These are phyloP conservation scores for Lithophane semibrunnea DNA, from an alignment of 2,888 invertebrate genomes.

Conservation along the genomic window DNA sequence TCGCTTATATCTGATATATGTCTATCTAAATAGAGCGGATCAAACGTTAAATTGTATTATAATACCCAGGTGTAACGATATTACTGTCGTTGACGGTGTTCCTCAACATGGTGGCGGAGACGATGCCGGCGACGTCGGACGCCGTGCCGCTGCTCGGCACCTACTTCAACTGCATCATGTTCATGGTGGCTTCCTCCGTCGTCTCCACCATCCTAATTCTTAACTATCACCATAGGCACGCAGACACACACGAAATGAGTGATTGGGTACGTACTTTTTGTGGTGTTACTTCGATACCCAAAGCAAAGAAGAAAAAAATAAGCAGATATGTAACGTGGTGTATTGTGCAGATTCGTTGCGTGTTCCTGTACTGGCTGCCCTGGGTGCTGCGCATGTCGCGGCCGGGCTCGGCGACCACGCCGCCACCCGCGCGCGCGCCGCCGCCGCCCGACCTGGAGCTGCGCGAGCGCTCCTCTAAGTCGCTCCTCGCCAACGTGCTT, in stretches of 20 bases:
- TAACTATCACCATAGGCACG: constrained; percentile 99
- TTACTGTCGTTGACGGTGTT: constrained; percentile 99
- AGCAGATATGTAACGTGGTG: constrained; percentile 5
- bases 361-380: constrained; percentile 99
- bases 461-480: constrained; percentile 97
- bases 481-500: constrained; percentile 98
- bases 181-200: constrained; percentile 99
- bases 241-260: constrained; percentile 99
- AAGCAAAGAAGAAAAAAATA: neutral
- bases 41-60: neutral
- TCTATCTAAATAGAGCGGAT: neutral
- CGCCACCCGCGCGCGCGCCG: constrained; percentile 92
- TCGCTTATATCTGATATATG: neutral
- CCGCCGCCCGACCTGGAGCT: constrained; percentile 96
- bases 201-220: constrained; percentile 99
- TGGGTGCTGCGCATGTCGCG: constrained; percentile 98
- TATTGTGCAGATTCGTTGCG: constrained; percentile 93
- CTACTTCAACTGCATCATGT: constrained; percentile 99
- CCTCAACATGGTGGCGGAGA: constrained; percentile 99
- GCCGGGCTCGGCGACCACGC: constrained; percentile 91
- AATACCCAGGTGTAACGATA: constrained; percentile 96
- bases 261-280: constrained; percentile 94
- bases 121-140: constrained; percentile 99
- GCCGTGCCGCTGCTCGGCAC: constrained; percentile 97
- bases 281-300: neutral